phyloP scores from a whole-genome alignment of 2,888 invertebrate genomes.

The Mesopsocus fuscifrons region DNA sequence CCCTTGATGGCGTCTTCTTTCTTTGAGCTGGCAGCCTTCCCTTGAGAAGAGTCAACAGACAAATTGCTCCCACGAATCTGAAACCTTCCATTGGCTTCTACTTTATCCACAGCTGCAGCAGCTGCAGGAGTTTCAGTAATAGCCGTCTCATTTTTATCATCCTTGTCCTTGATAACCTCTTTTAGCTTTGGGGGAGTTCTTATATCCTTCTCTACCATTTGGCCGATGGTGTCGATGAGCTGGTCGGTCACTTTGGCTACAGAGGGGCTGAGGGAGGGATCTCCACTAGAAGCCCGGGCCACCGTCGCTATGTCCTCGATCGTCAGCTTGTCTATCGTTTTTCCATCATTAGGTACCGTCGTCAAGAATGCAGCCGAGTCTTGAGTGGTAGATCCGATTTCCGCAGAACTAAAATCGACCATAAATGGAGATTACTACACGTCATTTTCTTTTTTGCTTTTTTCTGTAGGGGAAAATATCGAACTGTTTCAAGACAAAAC shows the following conservation, averaged over 20 bases:
- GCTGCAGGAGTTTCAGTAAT: constrained; percentile 20
- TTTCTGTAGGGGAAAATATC: no score
- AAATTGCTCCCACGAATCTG: background rate
- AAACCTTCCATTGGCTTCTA: constrained; percentile 6
- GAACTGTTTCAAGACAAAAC: no score
- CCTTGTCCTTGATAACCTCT: constrained; percentile 25
- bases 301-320: constrained; percentile 3
- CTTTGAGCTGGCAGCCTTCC: background rate
- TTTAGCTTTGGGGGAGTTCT: constrained; percentile 43
- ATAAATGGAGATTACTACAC: no score
- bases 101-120: constrained; percentile 5
- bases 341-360: background rate
- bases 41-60: background rate
- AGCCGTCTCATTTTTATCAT: constrained; percentile 28
- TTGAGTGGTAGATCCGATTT: no score
- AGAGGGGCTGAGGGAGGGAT: background rate
- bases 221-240: constrained; percentile 27
- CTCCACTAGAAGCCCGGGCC: constrained; percentile 1
- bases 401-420: no score
- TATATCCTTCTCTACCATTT: constrained; percentile 32
- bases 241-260: constrained; percentile 37
- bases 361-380: no score
- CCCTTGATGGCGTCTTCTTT: constrained; percentile 26
- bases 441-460: no score
- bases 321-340: background rate